phyloP scores from a whole-genome alignment of 2,113 vertebrate species.

The Nycticebus coucang region DNA sequence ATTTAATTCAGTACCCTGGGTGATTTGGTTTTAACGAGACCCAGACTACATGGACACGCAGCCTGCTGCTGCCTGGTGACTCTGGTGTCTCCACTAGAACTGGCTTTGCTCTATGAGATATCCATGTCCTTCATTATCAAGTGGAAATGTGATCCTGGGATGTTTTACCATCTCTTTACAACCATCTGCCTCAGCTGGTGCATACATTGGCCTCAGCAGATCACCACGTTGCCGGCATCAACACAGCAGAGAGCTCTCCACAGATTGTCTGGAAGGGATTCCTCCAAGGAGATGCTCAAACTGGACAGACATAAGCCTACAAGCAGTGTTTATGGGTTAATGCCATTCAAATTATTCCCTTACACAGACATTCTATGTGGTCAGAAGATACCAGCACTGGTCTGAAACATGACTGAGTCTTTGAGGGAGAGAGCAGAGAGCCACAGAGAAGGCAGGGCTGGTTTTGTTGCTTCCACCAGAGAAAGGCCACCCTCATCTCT shows the following conservation, averaged over 20 bases:
- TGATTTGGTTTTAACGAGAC: background rate
- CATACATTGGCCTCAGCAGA: background rate
- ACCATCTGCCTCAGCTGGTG: background rate
- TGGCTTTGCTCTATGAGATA: background rate
- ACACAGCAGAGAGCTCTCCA: background rate
- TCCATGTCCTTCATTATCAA: background rate
- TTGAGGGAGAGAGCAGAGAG: background rate
- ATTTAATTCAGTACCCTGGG: background rate
- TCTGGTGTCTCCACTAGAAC: background rate
- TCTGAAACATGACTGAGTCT: background rate
- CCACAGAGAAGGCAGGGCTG: background rate
- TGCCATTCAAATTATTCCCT: too few relatives aligned
- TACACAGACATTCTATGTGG: rapidly evolving
- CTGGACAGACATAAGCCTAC: rapidly evolving
- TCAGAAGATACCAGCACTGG: background rate
- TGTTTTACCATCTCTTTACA: rapidly evolving
- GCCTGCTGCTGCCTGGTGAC: background rate
- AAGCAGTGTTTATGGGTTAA: rapidly evolving
- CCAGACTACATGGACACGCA: background rate
- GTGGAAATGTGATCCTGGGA: background rate
- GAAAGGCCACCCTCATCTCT: background rate
- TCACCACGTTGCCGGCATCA: background rate
- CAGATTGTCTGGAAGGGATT: too few relatives aligned
- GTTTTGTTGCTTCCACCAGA: too few relatives aligned
- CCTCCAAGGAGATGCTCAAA: too few relatives aligned